A percentile compares a stretch with the other conserved stretches of the same genome.
phyloP scores from a whole-genome alignment of 1,140 invertebrate species.

The Homalodisca vitripennis region DNA sequence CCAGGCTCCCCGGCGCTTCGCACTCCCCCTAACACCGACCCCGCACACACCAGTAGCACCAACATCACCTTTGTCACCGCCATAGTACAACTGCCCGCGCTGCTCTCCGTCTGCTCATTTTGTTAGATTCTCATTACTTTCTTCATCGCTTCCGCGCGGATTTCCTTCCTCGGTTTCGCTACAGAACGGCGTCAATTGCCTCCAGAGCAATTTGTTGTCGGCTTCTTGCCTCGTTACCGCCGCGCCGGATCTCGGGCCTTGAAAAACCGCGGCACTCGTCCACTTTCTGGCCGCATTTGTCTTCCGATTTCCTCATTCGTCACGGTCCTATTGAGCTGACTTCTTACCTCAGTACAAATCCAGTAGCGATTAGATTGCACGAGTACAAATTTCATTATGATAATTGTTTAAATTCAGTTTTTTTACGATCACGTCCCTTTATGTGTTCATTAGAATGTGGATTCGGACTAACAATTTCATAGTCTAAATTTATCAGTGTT shows the following conservation, averaged over 20 bases:
- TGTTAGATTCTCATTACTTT: constrained; percentile 13
- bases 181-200: constrained; percentile 1
- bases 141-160: neutral
- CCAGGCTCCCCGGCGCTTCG: neutral
- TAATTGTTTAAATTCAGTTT: no score
- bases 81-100: constrained; percentile 1
- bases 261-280: neutral
- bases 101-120: neutral
- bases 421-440: no score
- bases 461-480: no score
- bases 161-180: constrained; percentile 20
- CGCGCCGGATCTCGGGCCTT: neutral
- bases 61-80: neutral
- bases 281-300: constrained; percentile 3
- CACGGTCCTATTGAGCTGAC: no score
- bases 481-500: no score
- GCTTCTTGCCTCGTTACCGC: constrained; percentile 6
- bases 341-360: no score
- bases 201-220: neutral
- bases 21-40: neutral
- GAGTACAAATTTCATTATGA: no score
- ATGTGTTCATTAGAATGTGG: no score
- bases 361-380: no score
- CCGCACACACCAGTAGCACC: neutral
- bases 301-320: constrained; percentile 11